A percentile compares a stretch with the other conserved stretches of the same genome.
Evolutionary conservation across 2,797 vertebrate species (phyloP).

Genomic region (Odontamblyopus rebecca): DNA sequence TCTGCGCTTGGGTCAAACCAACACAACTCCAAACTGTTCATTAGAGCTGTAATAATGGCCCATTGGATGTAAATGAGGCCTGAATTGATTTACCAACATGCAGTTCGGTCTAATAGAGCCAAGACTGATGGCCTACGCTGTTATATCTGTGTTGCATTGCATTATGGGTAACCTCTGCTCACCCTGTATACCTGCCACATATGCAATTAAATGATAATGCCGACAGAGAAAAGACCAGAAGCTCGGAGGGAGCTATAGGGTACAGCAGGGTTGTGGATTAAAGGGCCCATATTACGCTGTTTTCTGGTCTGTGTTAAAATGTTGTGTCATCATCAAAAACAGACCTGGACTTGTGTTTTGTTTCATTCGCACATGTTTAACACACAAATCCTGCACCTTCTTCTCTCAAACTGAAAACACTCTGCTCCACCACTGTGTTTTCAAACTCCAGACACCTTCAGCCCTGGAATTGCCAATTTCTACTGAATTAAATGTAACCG

Average conservation of each 20-base stretch:
- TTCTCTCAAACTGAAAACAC: no score
- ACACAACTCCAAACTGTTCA: slow-evolving; percentile 48
- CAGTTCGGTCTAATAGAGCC: slow-evolving; percentile 45
- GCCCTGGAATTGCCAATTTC: no score
- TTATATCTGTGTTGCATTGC: slow-evolving; percentile 35
- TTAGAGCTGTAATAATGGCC: slow-evolving; percentile 52
- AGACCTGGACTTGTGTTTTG: no score
- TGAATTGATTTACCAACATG: slow-evolving; percentile 42
- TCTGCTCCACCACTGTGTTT: no score
- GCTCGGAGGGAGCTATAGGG: neutral
- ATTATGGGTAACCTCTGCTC: slow-evolving; percentile 59
- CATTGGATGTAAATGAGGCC: slow-evolving; percentile 59
- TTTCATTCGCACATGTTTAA: no score
- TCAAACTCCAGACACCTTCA: no score
- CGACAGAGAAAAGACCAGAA: slow-evolving; percentile 35
- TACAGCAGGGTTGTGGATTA: neutral
- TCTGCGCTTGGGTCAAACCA: slow-evolving; percentile 40
- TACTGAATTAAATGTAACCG: no score
- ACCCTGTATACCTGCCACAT: slow-evolving; percentile 51
- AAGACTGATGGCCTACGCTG: slow-evolving; percentile 43
- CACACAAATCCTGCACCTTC: no score
- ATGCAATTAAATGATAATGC: slow-evolving; percentile 71
- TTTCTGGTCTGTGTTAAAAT: no score
- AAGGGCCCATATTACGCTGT: no score
- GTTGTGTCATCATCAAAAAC: no score